Evolutionary conservation across 2,797 vertebrate genomes (phyloP), one percentile per base, ranked within the genome.

Genomic region (Acestrorhynchus altus): DNA sequence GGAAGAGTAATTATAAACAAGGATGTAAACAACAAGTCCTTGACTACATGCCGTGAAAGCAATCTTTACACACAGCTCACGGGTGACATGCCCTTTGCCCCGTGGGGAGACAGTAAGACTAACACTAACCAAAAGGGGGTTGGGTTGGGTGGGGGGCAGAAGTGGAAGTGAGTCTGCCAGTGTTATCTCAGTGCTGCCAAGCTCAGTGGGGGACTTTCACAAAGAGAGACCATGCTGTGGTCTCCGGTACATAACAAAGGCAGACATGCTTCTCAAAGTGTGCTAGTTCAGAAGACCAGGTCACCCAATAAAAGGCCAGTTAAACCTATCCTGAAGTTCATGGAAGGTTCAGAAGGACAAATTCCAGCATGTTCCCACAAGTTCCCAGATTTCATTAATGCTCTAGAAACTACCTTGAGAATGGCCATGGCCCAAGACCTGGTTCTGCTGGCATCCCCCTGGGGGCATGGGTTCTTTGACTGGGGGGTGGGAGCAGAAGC

Each of bases 181-280:
- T 70, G 70, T 68, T 40, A 68, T 61, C 72, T 65, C 51, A 78
- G 59, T 66, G 56, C 16, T 76, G 39, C 71, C 75, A 72, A 75
- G 28, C 65, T 68, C 44, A 51, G 64, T 22, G 13, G 69, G 51
- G 28, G 52, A 42, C 28, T 47, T 72, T 59, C 28, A 79, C 11
- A 77, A 68, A 31, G 24, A 42, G 70, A 46, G 8, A 57, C 44
- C 74, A 65, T 10, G 63, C 79, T 71, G 74, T 67, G 40, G 59
- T 72, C 70, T 70, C 10, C 12, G 20, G 26, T 56, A 47, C 72
- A 66, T 68, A 66, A 82, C 72, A 76, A 78, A 76, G n/a, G 51
- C 54, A 61, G 69, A 67, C 70, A 73, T 63, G 26, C 40, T 42
- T 20, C 20, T 40, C 20, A 31, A 12, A 35, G 26, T 6, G 24